phyloP scores from a whole-genome alignment of 2,888 invertebrate genomes.

The Epistrophe eligans region DNA sequence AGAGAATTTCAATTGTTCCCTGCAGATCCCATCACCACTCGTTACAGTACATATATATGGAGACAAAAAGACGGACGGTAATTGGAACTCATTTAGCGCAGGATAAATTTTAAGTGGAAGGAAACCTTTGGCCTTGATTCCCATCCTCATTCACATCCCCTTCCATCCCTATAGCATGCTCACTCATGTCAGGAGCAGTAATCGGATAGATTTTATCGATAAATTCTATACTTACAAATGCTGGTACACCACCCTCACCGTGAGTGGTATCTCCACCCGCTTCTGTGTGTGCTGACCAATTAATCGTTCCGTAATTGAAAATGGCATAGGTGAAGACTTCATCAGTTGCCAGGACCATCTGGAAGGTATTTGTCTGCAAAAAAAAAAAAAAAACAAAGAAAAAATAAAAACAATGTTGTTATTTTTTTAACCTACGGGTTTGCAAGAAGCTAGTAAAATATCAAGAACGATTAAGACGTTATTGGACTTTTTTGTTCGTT shows the following conservation, averaged over 20 bases:
- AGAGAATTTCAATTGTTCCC: constrained; percentile 9
- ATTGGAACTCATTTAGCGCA: constrained; percentile 63
- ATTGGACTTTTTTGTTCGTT: constrained; percentile 13
- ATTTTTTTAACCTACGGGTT: not conserved
- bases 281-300: constrained; percentile 96
- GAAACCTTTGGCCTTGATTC: constrained; percentile 15
- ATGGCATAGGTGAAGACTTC: constrained; percentile 97
- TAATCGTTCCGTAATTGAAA: constrained; percentile 95
- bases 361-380: constrained; percentile 96
- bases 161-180: constrained; percentile 5
- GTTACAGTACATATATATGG: not conserved
- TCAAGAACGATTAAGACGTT: not conserved
- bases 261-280: constrained; percentile 94
- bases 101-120: constrained; percentile 52
- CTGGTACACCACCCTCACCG: constrained; percentile 94
- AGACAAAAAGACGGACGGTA: constrained; percentile 59
- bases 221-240: constrained; percentile 89
- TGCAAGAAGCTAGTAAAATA: not conserved
- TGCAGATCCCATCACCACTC: too few relatives aligned
- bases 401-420: constrained; percentile 15
- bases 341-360: constrained; percentile 96
- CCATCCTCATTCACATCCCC: not conserved
- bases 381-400: constrained; percentile 21
- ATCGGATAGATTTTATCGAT: constrained; percentile 66
- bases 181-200: constrained; percentile 33